phyloP scores from a whole-genome alignment of 2,888 invertebrate genomes.

The Aporophyla nigra region DNA sequence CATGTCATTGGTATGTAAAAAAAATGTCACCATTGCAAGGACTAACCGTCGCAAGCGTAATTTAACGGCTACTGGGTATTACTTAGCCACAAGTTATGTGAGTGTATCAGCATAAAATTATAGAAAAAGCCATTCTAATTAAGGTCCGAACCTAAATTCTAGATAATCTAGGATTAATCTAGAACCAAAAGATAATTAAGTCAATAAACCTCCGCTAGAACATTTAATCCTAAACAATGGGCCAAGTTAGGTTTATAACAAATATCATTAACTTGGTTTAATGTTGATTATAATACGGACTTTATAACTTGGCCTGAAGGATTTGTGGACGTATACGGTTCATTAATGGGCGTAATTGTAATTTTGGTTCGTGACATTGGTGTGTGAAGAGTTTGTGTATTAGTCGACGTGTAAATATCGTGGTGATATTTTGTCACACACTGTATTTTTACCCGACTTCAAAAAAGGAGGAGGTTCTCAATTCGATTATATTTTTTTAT shows the following conservation, averaged over 20 bases:
- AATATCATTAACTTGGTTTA: conserved; percentile 47
- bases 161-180: conserved; percentile 51
- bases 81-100: not conserved
- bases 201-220: conserved; percentile 40
- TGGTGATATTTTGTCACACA: too few species aligned
- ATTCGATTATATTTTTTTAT: too few species aligned
- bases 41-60: too few species aligned
- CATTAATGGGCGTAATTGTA: conserved; percentile 7
- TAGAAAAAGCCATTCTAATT: conserved; percentile 46
- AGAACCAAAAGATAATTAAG: conserved; percentile 46
- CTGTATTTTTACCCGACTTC: too few species aligned
- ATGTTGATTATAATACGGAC: conserved; percentile 47
- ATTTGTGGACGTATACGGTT: conserved; percentile 11
- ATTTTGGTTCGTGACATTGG: not conserved
- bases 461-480: too few species aligned
- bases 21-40: too few species aligned
- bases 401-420: too few species aligned
- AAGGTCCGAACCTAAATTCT: conserved; percentile 29
- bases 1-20: too few species aligned
- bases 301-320: conserved; percentile 25
- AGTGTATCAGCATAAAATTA: conserved; percentile 4
- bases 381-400: not conserved
- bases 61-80: too few species aligned
- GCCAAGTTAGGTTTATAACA: conserved; percentile 45
- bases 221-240: conserved; percentile 52